Base-by-base conservation (phyloP, 2,113 vertebrate genomes). In the Equus quagga region DNA sequence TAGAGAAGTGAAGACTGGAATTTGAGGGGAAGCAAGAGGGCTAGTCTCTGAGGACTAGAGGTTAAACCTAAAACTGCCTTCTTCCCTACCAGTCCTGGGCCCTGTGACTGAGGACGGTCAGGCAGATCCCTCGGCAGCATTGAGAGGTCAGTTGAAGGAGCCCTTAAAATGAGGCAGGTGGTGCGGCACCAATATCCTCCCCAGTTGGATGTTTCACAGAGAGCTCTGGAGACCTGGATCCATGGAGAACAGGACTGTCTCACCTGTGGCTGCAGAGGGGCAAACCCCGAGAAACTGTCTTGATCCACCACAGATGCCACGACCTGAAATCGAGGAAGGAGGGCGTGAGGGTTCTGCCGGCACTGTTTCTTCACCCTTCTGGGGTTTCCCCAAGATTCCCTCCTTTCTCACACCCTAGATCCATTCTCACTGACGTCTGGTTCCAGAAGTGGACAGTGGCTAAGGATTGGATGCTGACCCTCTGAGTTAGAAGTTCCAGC, bases 251-350 rank as follows among this genome's bases (percentile, higher is more conserved):
- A 0, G 2, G 41, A 3, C 13, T 31, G 2, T 15, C 97, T 98
- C 94, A 99, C 99, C 99, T 99, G 99, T 5, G 99, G 99, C 84
- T 99, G 99, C 72, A 99, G 98, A 1, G 99, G 99, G 33, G 99
- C 99, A 67, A 99, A 99, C 28, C 99, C 99, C 28, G 99, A 99
- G 98, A 99, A 99, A 0, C 97, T 97, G 6, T 99, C 99, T 89
- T 99, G 99, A 82, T 99, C 99, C 94, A 99, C 98, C 51, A 99
- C 99, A 0, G 99, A 99, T 4, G 99, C 99, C 92, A 99, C 99
- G 36, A 99, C 99, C 99, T 99, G 86, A 24, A 96, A 96, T 79
- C 21, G 86, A 87, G 97, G 31, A 81, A 44, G 21, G 28, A 31
- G 19, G 0, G 21, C 0, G 2, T 97, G 80, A 96, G 78, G 67